A percentile compares a stretch with the other conserved stretches of the same genome.
Evolutionary conservation across 2,888 invertebrate genomes (phyloP).

Genomic region (Apeira syringaria): DNA sequence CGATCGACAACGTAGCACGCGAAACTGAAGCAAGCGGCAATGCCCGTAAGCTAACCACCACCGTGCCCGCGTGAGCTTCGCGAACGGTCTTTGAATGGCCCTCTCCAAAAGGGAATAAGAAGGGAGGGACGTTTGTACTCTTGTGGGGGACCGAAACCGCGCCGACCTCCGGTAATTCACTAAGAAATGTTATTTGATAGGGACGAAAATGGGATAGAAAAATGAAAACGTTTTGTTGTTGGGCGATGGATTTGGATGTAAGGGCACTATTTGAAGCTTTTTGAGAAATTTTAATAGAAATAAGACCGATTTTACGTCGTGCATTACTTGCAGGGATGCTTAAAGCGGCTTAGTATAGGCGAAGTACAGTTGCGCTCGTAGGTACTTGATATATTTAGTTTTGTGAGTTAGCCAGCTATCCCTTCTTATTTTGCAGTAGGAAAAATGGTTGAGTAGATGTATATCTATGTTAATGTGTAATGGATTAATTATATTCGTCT

Average conservation of each 20-base stretch:
- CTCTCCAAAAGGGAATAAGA: slow-evolving; percentile 79
- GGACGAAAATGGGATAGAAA: slow-evolving; percentile 60
- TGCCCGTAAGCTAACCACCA: slow-evolving; percentile 44
- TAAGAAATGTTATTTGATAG: slow-evolving; percentile 81
- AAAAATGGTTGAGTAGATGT: too few relatives aligned
- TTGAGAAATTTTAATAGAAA: background rate
- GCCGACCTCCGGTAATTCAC: slow-evolving; percentile 79
- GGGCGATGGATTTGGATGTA: slow-evolving; percentile 21
- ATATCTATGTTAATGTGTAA: too few relatives aligned
- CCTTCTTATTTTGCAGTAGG: too few relatives aligned
- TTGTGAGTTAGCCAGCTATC: too few relatives aligned
- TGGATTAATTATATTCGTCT: too few relatives aligned
- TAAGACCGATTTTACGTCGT: background rate
- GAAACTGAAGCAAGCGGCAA: slow-evolving; percentile 65
- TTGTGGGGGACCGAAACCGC: slow-evolving; percentile 73
- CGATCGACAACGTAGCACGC: slow-evolving; percentile 73
- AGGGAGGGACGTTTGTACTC: slow-evolving; percentile 68
- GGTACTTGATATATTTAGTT: too few relatives aligned
- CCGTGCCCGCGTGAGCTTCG: slow-evolving; percentile 65
- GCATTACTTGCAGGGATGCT: too few relatives aligned
- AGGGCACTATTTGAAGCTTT: slow-evolving; percentile 6
- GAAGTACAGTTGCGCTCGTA: too few relatives aligned
- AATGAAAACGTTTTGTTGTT: slow-evolving; percentile 55
- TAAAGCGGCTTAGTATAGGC: too few relatives aligned
- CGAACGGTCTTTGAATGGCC: slow-evolving; percentile 79